A percentile compares a stretch with the other conserved stretches of the same genome.
These are phyloP conservation scores for Vipera ursinii DNA, from an alignment of 2,797 vertebrate genomes.

Conservation along the genomic window DNA sequence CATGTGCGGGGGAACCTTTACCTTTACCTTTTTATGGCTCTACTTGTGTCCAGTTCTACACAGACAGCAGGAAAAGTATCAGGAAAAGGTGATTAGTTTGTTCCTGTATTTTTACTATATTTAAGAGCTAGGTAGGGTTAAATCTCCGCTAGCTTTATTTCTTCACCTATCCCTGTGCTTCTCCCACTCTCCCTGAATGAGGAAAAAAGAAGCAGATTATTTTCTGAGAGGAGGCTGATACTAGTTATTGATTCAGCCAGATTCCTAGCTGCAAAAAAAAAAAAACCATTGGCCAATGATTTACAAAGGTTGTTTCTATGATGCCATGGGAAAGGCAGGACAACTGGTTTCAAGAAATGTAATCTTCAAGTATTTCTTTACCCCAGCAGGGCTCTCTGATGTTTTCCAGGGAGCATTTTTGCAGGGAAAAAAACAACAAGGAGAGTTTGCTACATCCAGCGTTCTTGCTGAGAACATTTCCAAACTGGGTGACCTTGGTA, in stretches of 20 bases:
- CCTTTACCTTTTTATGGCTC: not conserved
- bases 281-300: not conserved
- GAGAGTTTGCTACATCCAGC: not conserved
- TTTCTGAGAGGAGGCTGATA: not conserved
- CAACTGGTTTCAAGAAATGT: conserved; percentile 34
- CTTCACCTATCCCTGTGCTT: not conserved
- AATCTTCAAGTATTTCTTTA: conserved; percentile 36
- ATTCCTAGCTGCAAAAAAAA: not conserved
- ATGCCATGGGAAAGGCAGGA: conserved; percentile 18
- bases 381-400: conserved; percentile 5
- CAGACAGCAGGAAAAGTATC: not conserved
- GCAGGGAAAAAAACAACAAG: conserved; percentile 24
- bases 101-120: not conserved
- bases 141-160: not conserved
- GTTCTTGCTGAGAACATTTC: conserved; percentile 10
- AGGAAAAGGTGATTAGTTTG: not conserved
- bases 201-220: not conserved
- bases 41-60: not conserved
- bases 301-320: conserved; percentile 36
- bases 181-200: not conserved
- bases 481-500: not conserved
- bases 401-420: conserved; percentile 22
- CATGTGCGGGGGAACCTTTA: no score
- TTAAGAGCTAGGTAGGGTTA: not conserved
- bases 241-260: not conserved